Evolutionary conservation across 2,797 vertebrate species (phyloP), one percentile per base, ranked within the genome.

Genomic region (Myripristis murdjan): DNA sequence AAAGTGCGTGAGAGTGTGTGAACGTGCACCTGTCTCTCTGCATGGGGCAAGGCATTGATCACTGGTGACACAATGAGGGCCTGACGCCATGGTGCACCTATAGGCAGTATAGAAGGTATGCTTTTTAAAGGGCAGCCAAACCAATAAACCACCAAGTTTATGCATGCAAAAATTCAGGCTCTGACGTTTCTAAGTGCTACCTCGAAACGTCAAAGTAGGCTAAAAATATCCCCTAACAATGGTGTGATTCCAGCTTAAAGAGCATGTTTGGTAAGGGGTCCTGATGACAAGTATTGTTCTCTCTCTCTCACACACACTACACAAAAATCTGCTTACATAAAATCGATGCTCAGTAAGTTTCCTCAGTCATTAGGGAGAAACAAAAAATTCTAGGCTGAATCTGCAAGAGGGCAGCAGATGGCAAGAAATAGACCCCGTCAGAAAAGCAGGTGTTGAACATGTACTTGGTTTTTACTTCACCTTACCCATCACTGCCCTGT

Each of bases 11-110:
- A 71, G 73, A 76, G 60, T 20, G 62, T 26, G 60, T 63, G 82
- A 69, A 70, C 80, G 73, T 69, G 79, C 5, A 33, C 69, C 72
- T 88, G 90, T 86, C 87, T 86, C 69, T 84, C 80, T 75, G 77
- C 78, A 80, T 89, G 68, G 68, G 59, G 74, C 85, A 85, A 85
- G 78, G 77, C 90, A 93, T 94, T 93, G 91, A 94, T 95, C 92
- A 93, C 79, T 49, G 56, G 67, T 89, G 87, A 89, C 91, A 93
- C 79, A 90, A 92, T 88, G 71, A 81, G 84, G 85, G 81, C 87
- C 79, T 73, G 76, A 86, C 51, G 83, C 85, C 81, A 86, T 68
- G 61, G 82, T 68, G 67, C 85, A 90, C 89, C 84, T 89, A 87
- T 88, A 88, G 90, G 85, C 87, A 73, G 89, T 82, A 88, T 85